A percentile compares a stretch with the other conserved stretches of the same genome.
Conservation (phyloP, 2,888 invertebrate species). For the Drepana falcataria region DNA sequence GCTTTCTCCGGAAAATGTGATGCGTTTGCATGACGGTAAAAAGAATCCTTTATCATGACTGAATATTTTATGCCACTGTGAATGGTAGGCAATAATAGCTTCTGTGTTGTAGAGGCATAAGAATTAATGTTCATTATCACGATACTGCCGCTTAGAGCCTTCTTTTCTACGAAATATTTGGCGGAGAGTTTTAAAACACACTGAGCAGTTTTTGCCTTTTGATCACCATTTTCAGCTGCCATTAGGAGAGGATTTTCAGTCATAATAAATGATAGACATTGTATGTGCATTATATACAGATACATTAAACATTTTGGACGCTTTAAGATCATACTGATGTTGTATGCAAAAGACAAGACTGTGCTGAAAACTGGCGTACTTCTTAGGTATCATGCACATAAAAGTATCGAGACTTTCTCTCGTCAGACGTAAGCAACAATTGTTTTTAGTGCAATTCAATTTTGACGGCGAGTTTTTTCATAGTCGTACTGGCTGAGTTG, state of each 20-base stretch:
- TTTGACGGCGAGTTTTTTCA: too few species aligned
- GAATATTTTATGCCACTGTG: conserved; percentile 69
- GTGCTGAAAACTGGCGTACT: neutral
- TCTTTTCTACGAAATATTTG: conserved; percentile 74
- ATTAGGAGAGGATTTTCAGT: conserved; percentile 55
- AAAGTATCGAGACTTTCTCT: too few species aligned
- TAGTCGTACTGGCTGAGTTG: too few species aligned
- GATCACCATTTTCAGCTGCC: conserved; percentile 52
- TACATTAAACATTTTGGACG: conserved; percentile 17
- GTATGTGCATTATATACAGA: conserved; percentile 29
- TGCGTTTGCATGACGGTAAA: conserved; percentile 68
- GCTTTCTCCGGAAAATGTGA: conserved; percentile 76
- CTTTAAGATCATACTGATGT: conserved; percentile 28
- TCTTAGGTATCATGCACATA: too few species aligned
- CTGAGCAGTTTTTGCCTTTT: conserved; percentile 63
- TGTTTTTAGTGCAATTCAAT: too few species aligned
- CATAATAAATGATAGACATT: conserved; percentile 32
- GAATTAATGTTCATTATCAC: conserved; percentile 73
- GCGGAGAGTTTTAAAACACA: conserved; percentile 74
- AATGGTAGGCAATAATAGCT: conserved; percentile 60
- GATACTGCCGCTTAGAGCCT: conserved; percentile 70
- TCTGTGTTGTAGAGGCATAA: conserved; percentile 57
- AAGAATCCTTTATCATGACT: conserved; percentile 74
- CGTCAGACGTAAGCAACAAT: too few species aligned
- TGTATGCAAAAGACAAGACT: conserved; percentile 12